phyloP scores from a whole-genome alignment of 2,888 invertebrate genomes.

The Xestia ashworthii region DNA sequence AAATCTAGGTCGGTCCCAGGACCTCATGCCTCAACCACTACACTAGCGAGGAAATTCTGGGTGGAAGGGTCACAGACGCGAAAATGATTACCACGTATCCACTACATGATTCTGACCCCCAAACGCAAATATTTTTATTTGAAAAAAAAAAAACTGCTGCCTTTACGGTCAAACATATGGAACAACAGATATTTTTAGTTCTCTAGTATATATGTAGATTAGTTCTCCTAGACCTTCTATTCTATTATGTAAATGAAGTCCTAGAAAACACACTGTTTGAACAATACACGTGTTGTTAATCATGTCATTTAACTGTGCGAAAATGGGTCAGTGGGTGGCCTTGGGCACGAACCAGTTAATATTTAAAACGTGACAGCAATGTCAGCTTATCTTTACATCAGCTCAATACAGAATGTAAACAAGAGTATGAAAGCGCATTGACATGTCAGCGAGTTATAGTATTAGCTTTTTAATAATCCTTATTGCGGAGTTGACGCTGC shows the following conservation, averaged over 20 bases:
- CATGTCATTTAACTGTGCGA: background rate
- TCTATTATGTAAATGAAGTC: background rate
- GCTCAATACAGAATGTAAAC: slow-evolving; percentile 15
- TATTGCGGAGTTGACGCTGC: background rate
- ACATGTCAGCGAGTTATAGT: slow-evolving; percentile 11
- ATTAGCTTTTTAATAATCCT: background rate
- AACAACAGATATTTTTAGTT: too few relatives aligned
- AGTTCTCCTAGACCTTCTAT: background rate
- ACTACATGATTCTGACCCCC: too few relatives aligned
- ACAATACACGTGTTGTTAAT: background rate
- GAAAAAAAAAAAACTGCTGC: too few relatives aligned
- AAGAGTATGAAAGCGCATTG: slow-evolving; percentile 20
- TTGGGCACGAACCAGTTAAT: slow-evolving; percentile 15
- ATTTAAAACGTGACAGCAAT: slow-evolving; percentile 35
- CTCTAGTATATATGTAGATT: background rate
- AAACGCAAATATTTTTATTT: too few relatives aligned
- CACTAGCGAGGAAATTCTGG: background rate
- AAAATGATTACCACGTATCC: too few relatives aligned
- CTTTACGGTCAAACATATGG: too few relatives aligned
- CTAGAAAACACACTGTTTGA: background rate
- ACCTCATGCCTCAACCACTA: background rate
- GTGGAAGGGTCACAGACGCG: too few relatives aligned
- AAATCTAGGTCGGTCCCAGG: background rate
- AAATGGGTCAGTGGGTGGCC: slow-evolving; percentile 43
- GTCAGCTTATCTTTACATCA: slow-evolving; percentile 46